Evolutionary conservation across 2,797 vertebrate genomes (phyloP), one percentile per base, ranked within the genome.

Genomic region (Pyrocephalus nanus): DNA sequence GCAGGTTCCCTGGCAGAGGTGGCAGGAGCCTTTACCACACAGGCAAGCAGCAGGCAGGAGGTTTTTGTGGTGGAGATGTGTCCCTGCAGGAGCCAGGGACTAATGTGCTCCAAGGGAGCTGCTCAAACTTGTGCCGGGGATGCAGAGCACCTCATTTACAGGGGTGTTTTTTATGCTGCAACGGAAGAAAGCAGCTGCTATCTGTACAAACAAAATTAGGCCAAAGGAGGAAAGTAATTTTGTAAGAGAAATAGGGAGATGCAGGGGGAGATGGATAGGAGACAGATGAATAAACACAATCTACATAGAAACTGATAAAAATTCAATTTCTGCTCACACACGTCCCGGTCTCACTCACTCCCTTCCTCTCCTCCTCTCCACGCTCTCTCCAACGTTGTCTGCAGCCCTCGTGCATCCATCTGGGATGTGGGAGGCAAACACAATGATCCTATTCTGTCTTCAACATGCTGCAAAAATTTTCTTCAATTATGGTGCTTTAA

Each of bases 281-380:
- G 80, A 86, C 93, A 94, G 95, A 97, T 97, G 96, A 97, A 97
- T 96, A 96, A 97, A 96, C 95, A 96, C 94, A 70, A 97, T 97
- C 96, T 95, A 97, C 95, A 97, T 94, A 95, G 92, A 69, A 89
- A 70, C 93, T 57, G 97, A 97, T 97, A 95, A 97, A 96, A 97
- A 96, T 95, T 96, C 96, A 94, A 95, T 97, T 97, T 94, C 95
- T 97, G 80, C 81, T 88, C 93, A 18, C 94, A 83, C 92, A 55
- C 78, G 27, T 95, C 95, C 92, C 12, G 73, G 82, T 74, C 94
- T 92, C 62, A 6, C 88, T 97, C 89, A 54, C 94, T 93, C 90
- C 90, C 78, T 95, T 88, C 91, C 92, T 93, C 91, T 95, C 81
- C 83, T 75, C 74, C 65, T 82, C 91, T 78, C 89, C 90, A 38